These are phyloP conservation scores for Neofelis nebulosa DNA, from an alignment of 2,113 vertebrate genomes.

Conservation along the genomic window DNA sequence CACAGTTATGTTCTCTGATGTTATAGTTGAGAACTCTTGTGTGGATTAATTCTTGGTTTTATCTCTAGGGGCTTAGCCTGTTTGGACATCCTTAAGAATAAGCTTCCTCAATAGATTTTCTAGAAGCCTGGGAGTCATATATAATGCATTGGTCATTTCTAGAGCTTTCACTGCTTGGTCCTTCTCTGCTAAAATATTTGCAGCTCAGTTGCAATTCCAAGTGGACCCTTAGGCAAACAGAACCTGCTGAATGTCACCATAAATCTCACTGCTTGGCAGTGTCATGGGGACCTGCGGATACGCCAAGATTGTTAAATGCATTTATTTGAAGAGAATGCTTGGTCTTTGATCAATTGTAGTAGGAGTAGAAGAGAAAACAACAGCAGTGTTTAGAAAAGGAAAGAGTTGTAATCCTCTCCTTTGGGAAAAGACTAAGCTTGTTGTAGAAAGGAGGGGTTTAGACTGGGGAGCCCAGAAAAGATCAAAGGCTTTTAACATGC, in stretches of 20 bases:
- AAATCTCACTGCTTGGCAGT: constrained; percentile 21
- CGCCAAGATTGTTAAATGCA: not conserved
- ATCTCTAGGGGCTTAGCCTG: not conserved
- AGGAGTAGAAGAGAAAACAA: not conserved
- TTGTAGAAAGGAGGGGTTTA: not conserved
- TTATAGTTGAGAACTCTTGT: not conserved
- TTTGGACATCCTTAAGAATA: not conserved
- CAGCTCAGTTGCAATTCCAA: constrained; percentile 4
- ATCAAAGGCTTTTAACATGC: not conserved
- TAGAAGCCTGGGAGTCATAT: not conserved
- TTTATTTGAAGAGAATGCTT: not conserved
- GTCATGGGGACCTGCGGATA: not conserved
- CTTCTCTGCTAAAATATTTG: constrained; percentile 22
- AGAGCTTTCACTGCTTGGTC: not conserved
- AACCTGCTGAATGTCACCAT: constrained; percentile 4
- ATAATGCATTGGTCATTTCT: not conserved
- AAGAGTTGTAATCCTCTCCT: not conserved
- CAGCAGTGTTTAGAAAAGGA: not conserved
- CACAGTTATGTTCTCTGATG: not conserved
- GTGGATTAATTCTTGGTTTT: not conserved
- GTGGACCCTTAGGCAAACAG: not conserved
- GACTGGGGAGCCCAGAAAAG: not conserved
- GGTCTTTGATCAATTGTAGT: not conserved
- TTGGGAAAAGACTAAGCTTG: not conserved
- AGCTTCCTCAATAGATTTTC: not conserved